phyloP scores from a whole-genome alignment of 2,113 vertebrate genomes.

The Oncorhynchus kisutch region DNA sequence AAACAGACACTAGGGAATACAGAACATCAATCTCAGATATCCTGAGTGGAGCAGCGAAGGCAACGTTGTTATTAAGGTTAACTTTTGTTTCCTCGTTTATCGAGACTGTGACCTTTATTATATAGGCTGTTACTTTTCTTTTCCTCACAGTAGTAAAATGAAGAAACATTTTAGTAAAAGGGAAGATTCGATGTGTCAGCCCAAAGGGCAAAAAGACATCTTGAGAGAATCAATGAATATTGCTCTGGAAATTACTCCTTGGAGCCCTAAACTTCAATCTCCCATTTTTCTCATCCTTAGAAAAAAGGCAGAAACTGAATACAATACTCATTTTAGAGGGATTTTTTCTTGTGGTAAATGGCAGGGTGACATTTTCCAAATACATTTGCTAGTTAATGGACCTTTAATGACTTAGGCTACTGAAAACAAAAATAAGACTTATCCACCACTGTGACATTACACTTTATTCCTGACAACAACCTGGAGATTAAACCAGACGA shows the following conservation, averaged over 20 bases:
- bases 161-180: background rate
- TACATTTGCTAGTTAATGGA: background rate
- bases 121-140: no score
- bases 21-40: no score
- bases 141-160: background rate
- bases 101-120: no score
- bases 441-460: background rate
- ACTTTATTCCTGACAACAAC: background rate
- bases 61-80: no score
- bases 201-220: conserved; percentile 2
- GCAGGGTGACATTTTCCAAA: background rate
- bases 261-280: background rate
- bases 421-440: background rate
- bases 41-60: no score
- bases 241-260: background rate
- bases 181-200: background rate
- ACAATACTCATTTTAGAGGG: background rate
- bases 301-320: background rate
- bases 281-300: background rate
- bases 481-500: background rate
- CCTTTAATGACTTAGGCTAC: background rate
- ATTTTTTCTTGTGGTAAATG: background rate
- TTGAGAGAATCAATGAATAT: background rate
- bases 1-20: no score
- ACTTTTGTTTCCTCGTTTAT: no score